A percentile compares a stretch with the other conserved stretches of the same genome.
These are phyloP conservation scores for Tenthredo notha DNA, from an alignment of 2,888 invertebrate species.

Conservation along the genomic window DNA sequence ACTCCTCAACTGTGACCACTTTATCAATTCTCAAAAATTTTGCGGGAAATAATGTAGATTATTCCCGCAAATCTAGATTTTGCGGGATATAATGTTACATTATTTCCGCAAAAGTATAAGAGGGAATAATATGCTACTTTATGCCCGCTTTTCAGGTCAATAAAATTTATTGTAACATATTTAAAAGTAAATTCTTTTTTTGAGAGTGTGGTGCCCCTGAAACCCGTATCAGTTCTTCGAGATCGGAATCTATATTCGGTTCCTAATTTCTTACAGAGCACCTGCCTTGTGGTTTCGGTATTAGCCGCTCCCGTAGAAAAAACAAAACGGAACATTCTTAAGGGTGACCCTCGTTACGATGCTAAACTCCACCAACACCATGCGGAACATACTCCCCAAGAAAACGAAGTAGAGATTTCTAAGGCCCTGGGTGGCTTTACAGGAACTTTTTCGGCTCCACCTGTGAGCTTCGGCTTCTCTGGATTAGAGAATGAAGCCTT, in stretches of 20 bases:
- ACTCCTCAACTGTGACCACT: too few species aligned
- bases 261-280: slow-evolving; percentile 65
- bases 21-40: too few species aligned
- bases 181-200: too few species aligned
- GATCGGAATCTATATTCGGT: background rate
- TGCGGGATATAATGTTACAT: too few species aligned
- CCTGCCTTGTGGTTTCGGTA: slow-evolving; percentile 64
- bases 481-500: background rate
- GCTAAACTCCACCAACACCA: slow-evolving; percentile 72
- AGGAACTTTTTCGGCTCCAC: background rate
- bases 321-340: slow-evolving; percentile 69
- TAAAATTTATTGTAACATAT: too few species aligned
- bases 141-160: too few species aligned
- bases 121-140: too few species aligned
- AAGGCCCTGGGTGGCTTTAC: slow-evolving; percentile 65
- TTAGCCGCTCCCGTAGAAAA: slow-evolving; percentile 65
- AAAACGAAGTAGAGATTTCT: slow-evolving; percentile 59
- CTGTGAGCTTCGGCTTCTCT: background rate
- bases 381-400: slow-evolving; percentile 56
- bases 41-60: too few species aligned
- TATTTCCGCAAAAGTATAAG: too few species aligned
- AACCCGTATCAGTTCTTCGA: too few species aligned
- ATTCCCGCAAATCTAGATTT: too few species aligned
- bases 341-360: slow-evolving; percentile 73
- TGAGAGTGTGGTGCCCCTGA: too few species aligned